phyloP scores from a whole-genome alignment of 2,113 vertebrate genomes.

The Trogon surrucura region DNA sequence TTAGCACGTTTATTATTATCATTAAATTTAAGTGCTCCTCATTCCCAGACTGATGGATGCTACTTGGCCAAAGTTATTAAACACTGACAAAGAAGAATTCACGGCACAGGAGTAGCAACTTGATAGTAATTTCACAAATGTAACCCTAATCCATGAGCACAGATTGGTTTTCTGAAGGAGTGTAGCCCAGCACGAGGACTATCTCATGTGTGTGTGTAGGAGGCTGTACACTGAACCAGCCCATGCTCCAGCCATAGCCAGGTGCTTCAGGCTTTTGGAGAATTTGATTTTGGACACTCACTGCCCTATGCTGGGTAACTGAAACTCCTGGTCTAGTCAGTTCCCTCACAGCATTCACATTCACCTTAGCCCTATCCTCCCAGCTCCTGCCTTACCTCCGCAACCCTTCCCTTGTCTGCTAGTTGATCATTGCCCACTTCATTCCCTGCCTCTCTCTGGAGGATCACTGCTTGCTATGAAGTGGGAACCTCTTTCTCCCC shows the following conservation, averaged over 20 bases:
- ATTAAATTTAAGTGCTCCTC: not conserved
- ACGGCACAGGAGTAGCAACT: not conserved
- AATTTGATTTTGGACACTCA: not conserved
- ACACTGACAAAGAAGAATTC: not conserved
- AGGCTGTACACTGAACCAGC: not conserved
- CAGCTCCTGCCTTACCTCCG: not conserved
- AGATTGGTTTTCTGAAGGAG: not conserved
- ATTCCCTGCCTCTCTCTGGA: not conserved
- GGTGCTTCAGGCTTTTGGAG: not conserved
- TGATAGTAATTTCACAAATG: not conserved
- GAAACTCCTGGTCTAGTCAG: not conserved
- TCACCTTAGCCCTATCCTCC: not conserved
- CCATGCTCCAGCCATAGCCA: not conserved
- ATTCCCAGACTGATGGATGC: not conserved
- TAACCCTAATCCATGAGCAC: not conserved
- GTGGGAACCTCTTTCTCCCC: not conserved
- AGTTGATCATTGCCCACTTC: not conserved
- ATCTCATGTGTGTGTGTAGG: not conserved
- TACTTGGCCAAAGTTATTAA: constrained; percentile 8
- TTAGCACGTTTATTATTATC: not conserved
- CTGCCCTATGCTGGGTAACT: not conserved
- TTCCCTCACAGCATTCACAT: not conserved
- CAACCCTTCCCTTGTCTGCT: not conserved
- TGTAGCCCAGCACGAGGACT: not conserved
- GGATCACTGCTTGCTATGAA: not conserved